phyloP scores from a whole-genome alignment of 2,113 vertebrate genomes.

The Trochalopteron elliotii region DNA sequence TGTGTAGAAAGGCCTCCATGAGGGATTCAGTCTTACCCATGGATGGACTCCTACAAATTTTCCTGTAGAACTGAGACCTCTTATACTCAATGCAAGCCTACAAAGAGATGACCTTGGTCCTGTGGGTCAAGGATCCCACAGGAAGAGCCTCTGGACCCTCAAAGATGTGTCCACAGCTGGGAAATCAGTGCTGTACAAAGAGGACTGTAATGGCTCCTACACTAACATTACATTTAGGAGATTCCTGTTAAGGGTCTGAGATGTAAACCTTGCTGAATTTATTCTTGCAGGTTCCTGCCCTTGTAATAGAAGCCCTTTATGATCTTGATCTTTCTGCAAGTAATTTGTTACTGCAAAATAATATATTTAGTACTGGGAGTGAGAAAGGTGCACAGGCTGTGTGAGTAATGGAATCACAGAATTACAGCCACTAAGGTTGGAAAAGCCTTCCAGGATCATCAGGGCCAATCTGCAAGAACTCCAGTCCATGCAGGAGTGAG shows the following conservation, averaged over 20 bases:
- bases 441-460: neutral
- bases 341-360: neutral
- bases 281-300: neutral
- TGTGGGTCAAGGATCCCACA: neutral
- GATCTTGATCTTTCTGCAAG: neutral
- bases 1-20: neutral
- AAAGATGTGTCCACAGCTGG: neutral
- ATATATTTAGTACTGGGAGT: neutral
- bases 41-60: neutral
- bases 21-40: neutral
- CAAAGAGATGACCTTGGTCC: neutral
- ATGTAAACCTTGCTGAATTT: neutral
- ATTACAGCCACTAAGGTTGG: neutral
- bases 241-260: neutral
- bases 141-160: neutral
- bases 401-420: neutral
- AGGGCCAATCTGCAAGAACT: neutral
- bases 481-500: neutral
- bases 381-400: neutral
- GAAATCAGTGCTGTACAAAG: neutral
- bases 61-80: neutral
- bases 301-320: neutral
- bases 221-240: neutral
- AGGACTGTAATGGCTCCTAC: rapidly evolving
- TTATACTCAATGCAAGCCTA: neutral